Evolutionary conservation across 2,797 vertebrate species (phyloP), one percentile per base, ranked within the genome.

Genomic region (Hafferia zeledoni): DNA sequence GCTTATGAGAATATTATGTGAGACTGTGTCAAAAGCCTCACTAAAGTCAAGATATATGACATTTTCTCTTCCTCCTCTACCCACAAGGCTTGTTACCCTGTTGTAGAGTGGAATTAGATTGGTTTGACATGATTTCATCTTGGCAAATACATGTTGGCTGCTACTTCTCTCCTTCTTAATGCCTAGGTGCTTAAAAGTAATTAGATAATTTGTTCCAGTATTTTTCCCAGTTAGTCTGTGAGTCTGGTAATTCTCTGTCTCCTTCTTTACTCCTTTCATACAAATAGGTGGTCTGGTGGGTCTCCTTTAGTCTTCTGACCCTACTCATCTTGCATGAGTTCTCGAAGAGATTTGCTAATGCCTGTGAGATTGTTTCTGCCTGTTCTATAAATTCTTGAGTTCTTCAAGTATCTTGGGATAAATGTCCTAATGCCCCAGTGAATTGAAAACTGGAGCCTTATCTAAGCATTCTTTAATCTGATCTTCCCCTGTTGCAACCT

Each of bases 91-190:
- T 69, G 8, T 69, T 81, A 56, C 14, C 31, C 41, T 76, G 27
- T 37, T 61, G 39, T 64, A 61, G 50, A 81, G 19, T 41, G 35
- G 77, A 86, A 91, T 83, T 83, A 69, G 65, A 53, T 59, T 70
- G 19, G 6, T 89, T 94, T 94, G 81, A 84, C 39, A 47, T 78
- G 50, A 86, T 76, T 91, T 89, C 23, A 56, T 93, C 89, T 82
- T 86, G 63, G 84, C 31, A 90, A 83, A 91, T 76, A 33, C 18
- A 33, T 19, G 23, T 61, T 88, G 57, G 16, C 65, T 93, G 39
- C 39, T 78, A 18, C 23, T 90, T 47, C 20, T 93, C 23, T 90
- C 50, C 35, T 81, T 78, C 3, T 78, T 75, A 57, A 47, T 2
- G 2, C 28, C 22, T 61, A 76, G 53, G 31, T 88, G 20, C 35